Evolutionary conservation across 2,797 vertebrate species (phyloP).

Genomic region (Lagocephalus sceleratus): DNA sequence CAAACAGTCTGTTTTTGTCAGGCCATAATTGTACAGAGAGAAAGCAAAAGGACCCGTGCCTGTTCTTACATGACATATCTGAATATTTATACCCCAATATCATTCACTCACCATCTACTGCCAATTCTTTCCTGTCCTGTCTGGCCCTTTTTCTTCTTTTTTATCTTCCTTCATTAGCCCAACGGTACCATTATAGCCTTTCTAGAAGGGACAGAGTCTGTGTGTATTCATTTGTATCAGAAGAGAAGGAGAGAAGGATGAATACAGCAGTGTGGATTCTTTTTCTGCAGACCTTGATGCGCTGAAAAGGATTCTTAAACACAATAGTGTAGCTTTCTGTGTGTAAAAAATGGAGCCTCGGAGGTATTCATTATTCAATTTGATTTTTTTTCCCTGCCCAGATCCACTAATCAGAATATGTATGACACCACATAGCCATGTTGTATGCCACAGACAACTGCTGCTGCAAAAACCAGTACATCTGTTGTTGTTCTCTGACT

Average conservation of each 20-base stretch:
- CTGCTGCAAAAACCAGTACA: slow-evolving; percentile 39
- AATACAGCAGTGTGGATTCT: slow-evolving; percentile 57
- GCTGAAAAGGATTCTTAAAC: slow-evolving; percentile 59
- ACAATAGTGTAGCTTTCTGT: slow-evolving; percentile 56
- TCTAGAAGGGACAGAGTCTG: slow-evolving; percentile 39
- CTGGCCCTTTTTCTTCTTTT: background rate
- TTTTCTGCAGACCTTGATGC: slow-evolving; percentile 49
- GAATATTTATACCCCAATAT: slow-evolving; percentile 44
- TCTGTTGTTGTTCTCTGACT: slow-evolving; percentile 42
- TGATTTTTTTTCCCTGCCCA: slow-evolving; percentile 43
- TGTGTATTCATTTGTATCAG: slow-evolving; percentile 49
- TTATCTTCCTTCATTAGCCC: slow-evolving; percentile 49
- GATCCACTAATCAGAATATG: slow-evolving; percentile 63
- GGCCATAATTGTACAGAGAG: slow-evolving; percentile 27
- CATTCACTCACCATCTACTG: background rate
- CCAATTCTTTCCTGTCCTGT: background rate
- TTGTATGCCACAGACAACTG: slow-evolving; percentile 27
- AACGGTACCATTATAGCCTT: slow-evolving; percentile 37
- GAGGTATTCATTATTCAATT: slow-evolving; percentile 68
- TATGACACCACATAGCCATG: slow-evolving; percentile 39
- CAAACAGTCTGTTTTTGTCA: slow-evolving; percentile 39
- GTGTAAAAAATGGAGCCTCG: slow-evolving; percentile 44
- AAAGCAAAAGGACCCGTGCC: slow-evolving; percentile 36
- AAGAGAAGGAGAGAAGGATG: slow-evolving; percentile 48
- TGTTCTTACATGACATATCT: slow-evolving; percentile 41